Conservation (phyloP, 2,888 invertebrate genomes). For the Oscheius sp. region DNA sequence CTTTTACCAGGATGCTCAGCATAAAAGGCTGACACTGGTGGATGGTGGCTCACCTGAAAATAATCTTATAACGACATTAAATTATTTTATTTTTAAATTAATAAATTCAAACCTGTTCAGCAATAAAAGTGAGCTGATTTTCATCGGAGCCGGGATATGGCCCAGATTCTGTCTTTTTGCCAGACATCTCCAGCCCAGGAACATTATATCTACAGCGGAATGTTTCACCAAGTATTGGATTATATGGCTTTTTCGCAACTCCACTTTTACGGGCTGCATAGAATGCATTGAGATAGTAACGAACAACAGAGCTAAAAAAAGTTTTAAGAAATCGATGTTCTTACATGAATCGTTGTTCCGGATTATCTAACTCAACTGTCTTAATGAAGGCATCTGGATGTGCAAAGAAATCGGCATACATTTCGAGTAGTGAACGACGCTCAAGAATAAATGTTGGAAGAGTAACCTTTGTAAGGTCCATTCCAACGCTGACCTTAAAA, state of each 20-base stretch:
- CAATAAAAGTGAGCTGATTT: conserved; percentile 88
- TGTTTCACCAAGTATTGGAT: conserved; percentile 95
- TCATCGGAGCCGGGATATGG: conserved; percentile 84
- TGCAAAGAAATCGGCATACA: conserved; percentile 99
- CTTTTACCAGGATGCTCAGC: conserved; percentile 91
- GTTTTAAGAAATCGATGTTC: conserved; percentile 26
- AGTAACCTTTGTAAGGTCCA: conserved; percentile 99
- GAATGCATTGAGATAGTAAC: conserved; percentile 97
- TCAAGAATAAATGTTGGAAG: conserved; percentile 98
- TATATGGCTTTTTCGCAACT: conserved; percentile 98
- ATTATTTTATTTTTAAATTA: not conserved
- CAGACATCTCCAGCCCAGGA: conserved; percentile 48
- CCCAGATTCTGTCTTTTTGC: conserved; percentile 51
- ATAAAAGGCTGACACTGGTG: conserved; percentile 98
- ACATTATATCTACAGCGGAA: conserved; percentile 81
- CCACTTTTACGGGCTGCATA: conserved; percentile 96
- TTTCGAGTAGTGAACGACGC: conserved; percentile 92
- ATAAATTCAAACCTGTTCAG: conserved; percentile 82
- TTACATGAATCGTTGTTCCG: conserved; percentile 64
- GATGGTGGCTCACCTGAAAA: conserved; percentile 89
- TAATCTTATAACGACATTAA: no score
- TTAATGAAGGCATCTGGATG: conserved; percentile 91
- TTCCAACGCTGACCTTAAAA: conserved; percentile 86
- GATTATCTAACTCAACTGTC: conserved; percentile 76
- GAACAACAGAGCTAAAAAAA: conserved; percentile 82